A percentile compares a stretch with the other conserved stretches of the same genome.
Conservation (phyloP, 1,140 invertebrate genomes). For the Phymorhynchus buccinoides region DNA sequence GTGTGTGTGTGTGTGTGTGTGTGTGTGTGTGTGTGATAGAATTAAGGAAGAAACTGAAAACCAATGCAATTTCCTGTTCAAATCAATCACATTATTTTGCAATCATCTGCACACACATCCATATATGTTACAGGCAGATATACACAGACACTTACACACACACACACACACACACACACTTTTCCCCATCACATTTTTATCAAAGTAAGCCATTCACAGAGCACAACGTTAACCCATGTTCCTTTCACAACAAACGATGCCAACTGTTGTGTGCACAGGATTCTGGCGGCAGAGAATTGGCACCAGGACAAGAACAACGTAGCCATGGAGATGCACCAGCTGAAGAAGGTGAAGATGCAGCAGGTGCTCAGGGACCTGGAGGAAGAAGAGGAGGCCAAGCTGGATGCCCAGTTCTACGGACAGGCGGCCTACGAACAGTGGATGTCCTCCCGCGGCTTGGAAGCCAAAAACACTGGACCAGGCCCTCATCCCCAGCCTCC, state of each 20-base stretch:
- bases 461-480: constrained; percentile 45
- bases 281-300: constrained; percentile 71
- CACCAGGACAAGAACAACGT: constrained; percentile 70
- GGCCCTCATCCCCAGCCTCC: constrained; percentile 4
- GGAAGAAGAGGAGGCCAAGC: constrained; percentile 60
- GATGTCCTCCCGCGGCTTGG: constrained; percentile 51
- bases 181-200: too few relatives aligned
- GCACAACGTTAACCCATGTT: too few relatives aligned
- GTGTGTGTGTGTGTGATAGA: too few relatives aligned
- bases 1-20: too few relatives aligned
- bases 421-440: constrained; percentile 65
- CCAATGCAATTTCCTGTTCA: too few relatives aligned
- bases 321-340: constrained; percentile 66
- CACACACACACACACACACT: constrained; percentile 3
- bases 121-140: too few relatives aligned
- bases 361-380: constrained; percentile 66
- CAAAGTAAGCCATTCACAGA: too few relatives aligned
- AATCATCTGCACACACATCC: too few relatives aligned
- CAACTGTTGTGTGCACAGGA: too few relatives aligned
- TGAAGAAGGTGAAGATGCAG: constrained; percentile 69
- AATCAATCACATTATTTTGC: too few relatives aligned
- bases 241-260: too few relatives aligned
- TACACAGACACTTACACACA: background rate
- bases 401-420: constrained; percentile 61
- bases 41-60: too few relatives aligned